Evolutionary conservation across 2,797 vertebrate species (phyloP).

Genomic region (Columba guinea): DNA sequence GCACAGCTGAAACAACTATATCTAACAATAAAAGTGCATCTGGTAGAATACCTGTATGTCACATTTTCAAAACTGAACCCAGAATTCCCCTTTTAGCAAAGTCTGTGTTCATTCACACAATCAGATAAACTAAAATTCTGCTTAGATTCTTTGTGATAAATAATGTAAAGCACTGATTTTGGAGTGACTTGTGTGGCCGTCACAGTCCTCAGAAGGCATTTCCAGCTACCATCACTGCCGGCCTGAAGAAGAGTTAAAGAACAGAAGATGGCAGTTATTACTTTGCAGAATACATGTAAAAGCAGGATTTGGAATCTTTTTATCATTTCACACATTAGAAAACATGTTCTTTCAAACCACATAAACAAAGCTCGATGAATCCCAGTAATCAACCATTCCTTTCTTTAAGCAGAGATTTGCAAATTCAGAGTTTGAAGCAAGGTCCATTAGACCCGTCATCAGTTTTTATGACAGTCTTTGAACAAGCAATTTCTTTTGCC

Average conservation of each 20-base stretch:
- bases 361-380: background rate
- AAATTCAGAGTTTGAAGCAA: background rate
- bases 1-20: background rate
- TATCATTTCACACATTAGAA: background rate
- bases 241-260: background rate
- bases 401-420: background rate
- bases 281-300: background rate
- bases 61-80: background rate
- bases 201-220: background rate
- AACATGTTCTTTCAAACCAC: background rate
- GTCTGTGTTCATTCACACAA: background rate
- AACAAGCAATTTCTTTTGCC: constrained; percentile 12
- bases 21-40: background rate
- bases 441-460: constrained; percentile 19
- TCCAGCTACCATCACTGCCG: background rate
- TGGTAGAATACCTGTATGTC: background rate
- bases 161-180: background rate
- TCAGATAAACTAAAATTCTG: background rate
- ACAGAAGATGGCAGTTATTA: background rate
- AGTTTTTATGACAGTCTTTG: constrained; percentile 22
- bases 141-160: background rate
- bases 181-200: background rate
- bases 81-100: background rate
- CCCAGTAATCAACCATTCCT: background rate
- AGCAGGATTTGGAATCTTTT: background rate